These are phyloP conservation scores for Drosophila nr. medialis DNA, from an alignment of 2,888 invertebrate species.

Conservation along the genomic window DNA sequence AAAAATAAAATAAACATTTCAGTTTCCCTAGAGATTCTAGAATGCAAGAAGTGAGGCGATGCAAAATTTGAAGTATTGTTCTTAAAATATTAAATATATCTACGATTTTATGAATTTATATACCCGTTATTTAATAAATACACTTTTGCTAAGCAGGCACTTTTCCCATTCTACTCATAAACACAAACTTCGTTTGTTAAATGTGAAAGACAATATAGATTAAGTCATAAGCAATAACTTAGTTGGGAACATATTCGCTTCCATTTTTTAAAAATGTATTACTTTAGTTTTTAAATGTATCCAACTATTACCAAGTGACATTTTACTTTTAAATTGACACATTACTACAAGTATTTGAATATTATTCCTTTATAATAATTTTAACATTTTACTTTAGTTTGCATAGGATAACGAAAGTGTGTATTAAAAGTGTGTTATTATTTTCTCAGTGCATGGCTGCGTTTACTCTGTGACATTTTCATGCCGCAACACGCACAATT, in stretches of 20 bases:
- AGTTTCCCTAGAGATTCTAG: too few species aligned
- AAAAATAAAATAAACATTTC: too few species aligned
- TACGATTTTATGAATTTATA: too few species aligned
- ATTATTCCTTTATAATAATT: neutral
- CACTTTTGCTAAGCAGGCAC: too few species aligned
- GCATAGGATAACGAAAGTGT: neutral
- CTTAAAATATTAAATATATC: neutral
- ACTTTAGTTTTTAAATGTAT: neutral
- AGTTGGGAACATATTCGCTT: neutral
- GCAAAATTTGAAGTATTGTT: neutral
- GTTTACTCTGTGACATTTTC: slow-evolving; percentile 56
- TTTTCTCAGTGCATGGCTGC: slow-evolving; percentile 13
- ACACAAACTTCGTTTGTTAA: too few species aligned
- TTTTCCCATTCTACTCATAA: too few species aligned
- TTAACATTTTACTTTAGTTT: neutral
- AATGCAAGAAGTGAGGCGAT: too few species aligned
- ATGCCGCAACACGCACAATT: slow-evolving; percentile 81
- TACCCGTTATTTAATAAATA: too few species aligned
- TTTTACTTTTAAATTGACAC: neutral
- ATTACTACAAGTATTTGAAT: neutral
- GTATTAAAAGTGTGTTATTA: neutral
- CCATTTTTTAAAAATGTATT: neutral
- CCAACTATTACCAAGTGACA: neutral
- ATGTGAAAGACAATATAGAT: too few species aligned
- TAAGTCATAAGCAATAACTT: neutral